A percentile compares a stretch with the other conserved stretches of the same genome.
phyloP scores from a whole-genome alignment of 2,113 vertebrate genomes.

The Oreotrochilus melanogaster region DNA sequence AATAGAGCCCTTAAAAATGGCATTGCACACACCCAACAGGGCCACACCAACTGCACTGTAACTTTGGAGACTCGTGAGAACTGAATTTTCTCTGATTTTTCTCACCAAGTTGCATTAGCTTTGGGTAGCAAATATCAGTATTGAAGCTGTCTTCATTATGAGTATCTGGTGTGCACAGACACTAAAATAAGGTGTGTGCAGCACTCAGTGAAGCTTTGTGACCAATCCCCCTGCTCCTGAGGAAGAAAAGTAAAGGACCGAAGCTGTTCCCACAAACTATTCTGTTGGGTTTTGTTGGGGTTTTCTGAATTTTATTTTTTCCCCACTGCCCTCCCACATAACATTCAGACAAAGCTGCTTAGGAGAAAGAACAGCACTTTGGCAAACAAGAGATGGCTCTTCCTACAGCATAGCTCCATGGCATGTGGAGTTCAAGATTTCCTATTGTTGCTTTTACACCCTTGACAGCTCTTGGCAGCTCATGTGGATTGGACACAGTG shows the following conservation, averaged over 20 bases:
- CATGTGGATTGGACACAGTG: accelerated
- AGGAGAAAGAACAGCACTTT: background rate
- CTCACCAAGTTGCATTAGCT: background rate
- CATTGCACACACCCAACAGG: accelerated
- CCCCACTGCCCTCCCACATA: accelerated
- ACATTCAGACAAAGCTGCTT: background rate
- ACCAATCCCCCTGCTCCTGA: background rate
- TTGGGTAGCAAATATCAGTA: background rate
- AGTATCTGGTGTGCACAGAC: no score
- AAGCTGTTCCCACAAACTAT: background rate
- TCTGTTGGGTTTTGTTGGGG: background rate
- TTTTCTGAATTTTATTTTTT: background rate
- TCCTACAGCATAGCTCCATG: background rate
- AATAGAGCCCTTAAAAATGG: background rate
- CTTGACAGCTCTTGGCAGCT: background rate
- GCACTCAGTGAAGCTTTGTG: background rate
- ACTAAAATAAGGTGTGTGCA: accelerated
- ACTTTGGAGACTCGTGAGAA: background rate
- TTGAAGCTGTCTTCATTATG: background rate
- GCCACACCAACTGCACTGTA: background rate
- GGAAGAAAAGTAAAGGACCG: accelerated
- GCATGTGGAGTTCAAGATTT: background rate
- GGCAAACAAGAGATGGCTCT: background rate
- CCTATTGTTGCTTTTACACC: background rate
- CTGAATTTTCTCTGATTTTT: background rate